Conservation (phyloP, 2,888 invertebrate genomes). For the Lasioglossum calceatum region DNA sequence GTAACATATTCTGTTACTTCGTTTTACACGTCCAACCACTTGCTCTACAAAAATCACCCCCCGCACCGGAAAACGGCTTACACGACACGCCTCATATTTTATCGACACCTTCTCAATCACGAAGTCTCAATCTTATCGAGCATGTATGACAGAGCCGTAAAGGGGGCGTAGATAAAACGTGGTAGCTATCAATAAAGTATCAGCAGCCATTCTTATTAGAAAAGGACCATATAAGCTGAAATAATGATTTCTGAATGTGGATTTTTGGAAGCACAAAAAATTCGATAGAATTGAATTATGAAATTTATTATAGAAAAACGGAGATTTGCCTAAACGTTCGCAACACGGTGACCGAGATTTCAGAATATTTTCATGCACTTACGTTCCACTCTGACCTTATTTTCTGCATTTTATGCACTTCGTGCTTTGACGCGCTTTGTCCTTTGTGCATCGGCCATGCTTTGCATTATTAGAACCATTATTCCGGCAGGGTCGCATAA, state of each 20-base stretch:
- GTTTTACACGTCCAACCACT: not conserved
- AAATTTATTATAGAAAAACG: not conserved
- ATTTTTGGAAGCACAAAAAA: not conserved
- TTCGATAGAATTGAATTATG: not conserved
- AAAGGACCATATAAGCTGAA: not conserved
- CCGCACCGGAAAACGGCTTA: not conserved
- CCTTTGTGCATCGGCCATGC: not conserved
- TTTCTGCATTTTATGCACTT: not conserved
- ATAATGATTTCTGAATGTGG: not conserved
- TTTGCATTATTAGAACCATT: not conserved
- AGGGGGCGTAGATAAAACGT: not conserved
- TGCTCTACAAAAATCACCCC: not conserved
- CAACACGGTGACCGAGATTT: not conserved
- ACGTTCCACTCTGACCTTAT: not conserved
- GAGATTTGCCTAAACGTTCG: not conserved
- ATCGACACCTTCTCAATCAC: slow-evolving; percentile 17
- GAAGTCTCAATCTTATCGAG: slow-evolving; percentile 5
- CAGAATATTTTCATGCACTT: not conserved
- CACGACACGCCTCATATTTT: not conserved
- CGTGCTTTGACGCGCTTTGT: not conserved
- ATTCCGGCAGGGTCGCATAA: not conserved
- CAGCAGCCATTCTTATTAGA: not conserved
- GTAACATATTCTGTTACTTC: not conserved
- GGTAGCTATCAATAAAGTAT: not conserved
- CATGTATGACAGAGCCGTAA: not conserved